phyloP scores from a whole-genome alignment of 2,113 vertebrate genomes.

The Phyllostomus discolor region DNA sequence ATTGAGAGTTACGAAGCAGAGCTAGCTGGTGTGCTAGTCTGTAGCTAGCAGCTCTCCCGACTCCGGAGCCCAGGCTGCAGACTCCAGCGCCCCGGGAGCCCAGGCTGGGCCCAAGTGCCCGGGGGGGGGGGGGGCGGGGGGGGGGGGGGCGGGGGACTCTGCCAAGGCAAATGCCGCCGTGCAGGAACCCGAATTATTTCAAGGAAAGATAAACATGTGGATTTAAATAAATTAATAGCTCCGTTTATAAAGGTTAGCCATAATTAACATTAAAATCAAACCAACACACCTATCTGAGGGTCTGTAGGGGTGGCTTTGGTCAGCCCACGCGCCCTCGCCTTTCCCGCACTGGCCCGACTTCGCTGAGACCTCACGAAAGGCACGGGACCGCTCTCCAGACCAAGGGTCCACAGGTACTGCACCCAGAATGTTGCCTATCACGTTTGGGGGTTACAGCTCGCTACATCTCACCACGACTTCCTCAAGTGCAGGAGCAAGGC shows the following conservation, averaged over 20 bases:
- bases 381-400: neutral
- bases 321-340: neutral
- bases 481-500: neutral
- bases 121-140: neutral
- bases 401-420: neutral
- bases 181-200: neutral
- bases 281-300: neutral
- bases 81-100: neutral
- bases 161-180: neutral
- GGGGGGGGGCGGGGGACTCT: too few relatives aligned
- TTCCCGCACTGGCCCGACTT: neutral
- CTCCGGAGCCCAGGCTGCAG: neutral
- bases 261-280: neutral
- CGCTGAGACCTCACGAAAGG: neutral
- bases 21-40: neutral
- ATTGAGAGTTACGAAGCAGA: neutral
- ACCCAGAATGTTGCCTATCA: neutral
- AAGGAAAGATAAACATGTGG: neutral
- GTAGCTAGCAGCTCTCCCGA: neutral
- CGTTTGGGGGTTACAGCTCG: neutral
- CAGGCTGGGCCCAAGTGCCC: too few relatives aligned
- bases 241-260: neutral
- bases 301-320: neutral
- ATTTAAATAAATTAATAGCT: neutral
- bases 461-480: neutral